Evolutionary conservation across 2,797 vertebrate genomes (phyloP).

Genomic region (Poeciliopsis presidionis): DNA sequence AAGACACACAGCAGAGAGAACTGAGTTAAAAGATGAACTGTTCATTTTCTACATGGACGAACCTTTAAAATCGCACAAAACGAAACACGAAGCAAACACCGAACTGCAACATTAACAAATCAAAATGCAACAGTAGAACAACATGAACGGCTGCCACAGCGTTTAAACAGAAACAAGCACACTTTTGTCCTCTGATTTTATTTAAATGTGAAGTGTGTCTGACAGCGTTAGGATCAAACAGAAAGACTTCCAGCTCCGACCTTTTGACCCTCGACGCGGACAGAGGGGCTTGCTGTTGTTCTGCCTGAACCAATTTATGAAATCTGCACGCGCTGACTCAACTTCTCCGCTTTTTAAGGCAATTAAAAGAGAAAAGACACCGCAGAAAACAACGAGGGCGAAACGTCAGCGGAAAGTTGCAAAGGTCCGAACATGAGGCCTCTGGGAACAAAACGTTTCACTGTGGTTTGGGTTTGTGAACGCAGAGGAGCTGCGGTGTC

Average conservation of each 20-base stretch:
- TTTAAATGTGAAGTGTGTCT: constrained; percentile 22
- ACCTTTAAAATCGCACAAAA: not conserved
- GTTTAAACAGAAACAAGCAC: not conserved
- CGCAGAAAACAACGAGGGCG: constrained; percentile 18
- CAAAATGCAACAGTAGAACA: not conserved
- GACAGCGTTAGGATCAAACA: constrained; percentile 3
- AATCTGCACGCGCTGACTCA: constrained; percentile 33
- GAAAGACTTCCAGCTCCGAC: constrained; percentile 16
- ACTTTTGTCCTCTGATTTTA: constrained; percentile 5
- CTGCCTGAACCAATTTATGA: constrained; percentile 35
- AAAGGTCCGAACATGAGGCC: constrained; percentile 31
- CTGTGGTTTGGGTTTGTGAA: constrained; percentile 59
- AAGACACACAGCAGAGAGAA: constrained; percentile 2
- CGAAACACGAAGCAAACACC: not conserved
- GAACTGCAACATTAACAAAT: constrained; percentile 22
- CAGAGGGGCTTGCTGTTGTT: constrained; percentile 38
- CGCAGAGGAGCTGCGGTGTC: constrained; percentile 58
- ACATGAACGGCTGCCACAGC: not conserved
- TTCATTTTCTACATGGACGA: not conserved
- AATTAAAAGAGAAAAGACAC: constrained; percentile 1
- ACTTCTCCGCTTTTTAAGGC: not conserved
- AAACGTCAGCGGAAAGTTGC: constrained; percentile 45
- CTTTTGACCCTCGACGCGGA: constrained; percentile 27
- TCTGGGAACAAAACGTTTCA: constrained; percentile 58
- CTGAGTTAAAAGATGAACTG: not conserved